Percentiles rank a stretch among this genome's conserved stretches.
These are phyloP conservation scores for Calephelis nemesis DNA, from an alignment of 1,140 invertebrate genomes.

Conservation along the genomic window DNA sequence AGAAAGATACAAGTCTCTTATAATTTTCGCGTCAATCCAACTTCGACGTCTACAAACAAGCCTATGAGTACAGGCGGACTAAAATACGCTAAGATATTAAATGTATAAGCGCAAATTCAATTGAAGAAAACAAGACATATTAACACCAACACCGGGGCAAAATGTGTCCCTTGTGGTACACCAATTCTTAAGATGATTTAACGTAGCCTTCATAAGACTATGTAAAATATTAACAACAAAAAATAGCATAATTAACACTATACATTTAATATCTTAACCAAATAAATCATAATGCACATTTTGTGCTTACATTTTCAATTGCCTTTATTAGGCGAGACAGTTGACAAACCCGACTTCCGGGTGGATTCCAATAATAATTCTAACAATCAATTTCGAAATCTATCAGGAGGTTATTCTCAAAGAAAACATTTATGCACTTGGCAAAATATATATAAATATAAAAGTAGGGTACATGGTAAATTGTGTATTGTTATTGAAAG, in stretches of 20 bases:
- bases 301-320: constrained; percentile 58
- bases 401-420: constrained; percentile 59
- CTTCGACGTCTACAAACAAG: constrained; percentile 62
- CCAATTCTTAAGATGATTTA: constrained; percentile 14
- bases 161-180: constrained; percentile 8
- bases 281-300: constrained; percentile 57
- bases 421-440: background rate
- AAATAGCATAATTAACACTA: background rate
- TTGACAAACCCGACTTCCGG: constrained; percentile 44
- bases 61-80: constrained; percentile 70
- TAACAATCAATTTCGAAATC: constrained; percentile 73
- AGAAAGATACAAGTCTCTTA: constrained; percentile 68
- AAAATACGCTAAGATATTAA: constrained; percentile 54
- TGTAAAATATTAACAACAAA: constrained; percentile 9
- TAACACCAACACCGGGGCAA: constrained; percentile 11
- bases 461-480: constrained; percentile 21
- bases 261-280: constrained; percentile 55
- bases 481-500: constrained; percentile 17
- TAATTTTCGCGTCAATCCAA: constrained; percentile 42
- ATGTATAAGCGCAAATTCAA: constrained; percentile 37
- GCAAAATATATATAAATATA: background rate
- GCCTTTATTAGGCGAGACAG: constrained; percentile 45
- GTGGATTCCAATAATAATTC: constrained; percentile 51
- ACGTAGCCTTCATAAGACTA: constrained; percentile 26
- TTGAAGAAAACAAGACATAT: constrained; percentile 2